Conservation (phyloP, 2,113 vertebrate genomes). For the Nesogale talazaci region DNA sequence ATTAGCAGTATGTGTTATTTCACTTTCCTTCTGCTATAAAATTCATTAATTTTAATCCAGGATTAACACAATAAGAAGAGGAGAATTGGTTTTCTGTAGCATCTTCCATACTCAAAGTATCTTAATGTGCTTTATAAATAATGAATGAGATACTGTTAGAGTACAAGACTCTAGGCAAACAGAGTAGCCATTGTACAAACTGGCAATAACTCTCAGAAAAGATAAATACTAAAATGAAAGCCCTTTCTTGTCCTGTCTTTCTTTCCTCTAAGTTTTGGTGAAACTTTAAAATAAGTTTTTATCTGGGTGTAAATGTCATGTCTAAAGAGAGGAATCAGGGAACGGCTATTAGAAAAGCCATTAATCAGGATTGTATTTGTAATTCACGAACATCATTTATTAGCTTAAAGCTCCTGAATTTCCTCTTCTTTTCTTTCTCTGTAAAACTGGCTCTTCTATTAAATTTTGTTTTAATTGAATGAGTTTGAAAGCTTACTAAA, state of each 20-base stretch:
- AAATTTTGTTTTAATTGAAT: background rate
- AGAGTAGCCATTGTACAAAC: slow-evolving; percentile 72
- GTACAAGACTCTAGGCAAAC: slow-evolving; percentile 60
- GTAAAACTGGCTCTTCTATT: slow-evolving; percentile 12
- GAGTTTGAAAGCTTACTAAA: background rate
- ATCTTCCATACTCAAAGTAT: slow-evolving; percentile 63
- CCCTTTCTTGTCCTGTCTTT: slow-evolving; percentile 55
- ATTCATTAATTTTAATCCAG: slow-evolving; percentile 83
- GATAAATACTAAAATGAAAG: slow-evolving; percentile 69
- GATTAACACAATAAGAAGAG: slow-evolving; percentile 77
- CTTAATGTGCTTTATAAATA: slow-evolving; percentile 75
- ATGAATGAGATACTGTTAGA: slow-evolving; percentile 72
- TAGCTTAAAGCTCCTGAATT: background rate
- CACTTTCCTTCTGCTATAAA: slow-evolving; percentile 78
- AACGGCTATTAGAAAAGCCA: slow-evolving; percentile 59
- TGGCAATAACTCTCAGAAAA: slow-evolving; percentile 61
- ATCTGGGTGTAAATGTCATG: slow-evolving; percentile 65
- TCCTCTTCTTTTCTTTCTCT: background rate
- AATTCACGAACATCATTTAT: slow-evolving; percentile 64
- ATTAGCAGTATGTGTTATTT: slow-evolving; percentile 77
- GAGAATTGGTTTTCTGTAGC: slow-evolving; percentile 76
- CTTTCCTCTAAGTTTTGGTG: slow-evolving; percentile 59
- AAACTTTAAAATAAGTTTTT: slow-evolving; percentile 72
- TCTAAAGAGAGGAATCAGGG: slow-evolving; percentile 24
- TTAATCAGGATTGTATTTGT: slow-evolving; percentile 65